phyloP scores from a whole-genome alignment of 23 tunicate genomes.

The Styela clava region DNA sequence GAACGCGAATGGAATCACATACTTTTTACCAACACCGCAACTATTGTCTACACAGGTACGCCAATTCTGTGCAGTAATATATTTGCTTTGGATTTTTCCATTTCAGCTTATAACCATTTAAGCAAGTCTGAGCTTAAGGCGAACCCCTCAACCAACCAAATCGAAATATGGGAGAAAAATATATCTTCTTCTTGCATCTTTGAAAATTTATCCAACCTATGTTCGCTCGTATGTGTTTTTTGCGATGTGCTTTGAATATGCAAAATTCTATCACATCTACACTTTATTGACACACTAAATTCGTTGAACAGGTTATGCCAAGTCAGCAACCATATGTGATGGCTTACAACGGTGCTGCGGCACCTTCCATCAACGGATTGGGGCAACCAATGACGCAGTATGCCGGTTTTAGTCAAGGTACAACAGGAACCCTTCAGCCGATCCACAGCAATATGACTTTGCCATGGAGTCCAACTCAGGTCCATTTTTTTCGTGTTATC shows the following conservation, averaged over 20 bases:
- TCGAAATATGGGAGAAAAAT: too few relatives aligned
- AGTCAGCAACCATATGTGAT: conserved; percentile 35
- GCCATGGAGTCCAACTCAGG: conserved; percentile 79
- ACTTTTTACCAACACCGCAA: conserved; percentile 75
- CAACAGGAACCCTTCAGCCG: conserved; percentile 41
- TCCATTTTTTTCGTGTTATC: too few relatives aligned
- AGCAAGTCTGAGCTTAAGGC: too few relatives aligned
- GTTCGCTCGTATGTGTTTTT: too few relatives aligned
- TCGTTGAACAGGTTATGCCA: conserved; percentile 13
- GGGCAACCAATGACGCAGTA: conserved; percentile 70
- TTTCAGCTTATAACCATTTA: too few relatives aligned
- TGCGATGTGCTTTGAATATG: too few relatives aligned
- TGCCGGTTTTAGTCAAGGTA: conserved; percentile 44
- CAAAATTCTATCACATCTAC: too few relatives aligned
- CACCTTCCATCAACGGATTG: conserved; percentile 2
- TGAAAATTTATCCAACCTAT: neutral
- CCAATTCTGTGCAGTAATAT: too few relatives aligned
- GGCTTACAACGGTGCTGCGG: conserved; percentile 47
- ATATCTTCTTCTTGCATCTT: too few relatives aligned
- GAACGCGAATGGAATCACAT: conserved; percentile 91
- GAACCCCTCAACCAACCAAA: too few relatives aligned
- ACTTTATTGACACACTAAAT: too few relatives aligned
- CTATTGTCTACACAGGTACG: conserved; percentile 52
- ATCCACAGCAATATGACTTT: conserved; percentile 61
- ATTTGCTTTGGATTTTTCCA: too few relatives aligned